phyloP scores from a whole-genome alignment of 1,140 invertebrate species.

The Drosophila simulans region DNA sequence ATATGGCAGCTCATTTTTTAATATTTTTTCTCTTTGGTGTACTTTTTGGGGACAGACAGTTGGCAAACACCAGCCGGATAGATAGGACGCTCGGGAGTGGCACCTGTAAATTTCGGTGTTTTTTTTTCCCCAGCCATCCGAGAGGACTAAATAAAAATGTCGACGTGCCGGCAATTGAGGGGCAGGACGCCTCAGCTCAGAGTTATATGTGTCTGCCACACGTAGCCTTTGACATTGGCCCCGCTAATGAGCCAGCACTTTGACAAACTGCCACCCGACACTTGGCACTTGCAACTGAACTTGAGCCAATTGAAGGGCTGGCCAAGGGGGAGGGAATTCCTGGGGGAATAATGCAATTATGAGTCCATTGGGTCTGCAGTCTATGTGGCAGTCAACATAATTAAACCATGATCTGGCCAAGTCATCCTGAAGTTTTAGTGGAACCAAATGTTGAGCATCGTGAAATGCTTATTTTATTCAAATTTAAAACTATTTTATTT shows the following conservation, averaged over 20 bases:
- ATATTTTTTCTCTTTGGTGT: constrained; percentile 50
- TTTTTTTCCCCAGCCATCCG: constrained; percentile 6
- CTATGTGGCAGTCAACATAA: background rate
- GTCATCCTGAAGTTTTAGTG: too few relatives aligned
- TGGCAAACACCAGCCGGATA: constrained; percentile 66
- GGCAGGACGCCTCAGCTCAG: background rate
- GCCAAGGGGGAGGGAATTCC: background rate
- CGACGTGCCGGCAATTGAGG: constrained; percentile 28
- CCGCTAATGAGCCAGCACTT: constrained; percentile 76
- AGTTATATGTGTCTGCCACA: constrained; percentile 51
- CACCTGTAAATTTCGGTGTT: constrained; percentile 62
- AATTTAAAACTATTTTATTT: too few relatives aligned
- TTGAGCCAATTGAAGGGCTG: constrained; percentile 28
- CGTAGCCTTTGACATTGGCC: constrained; percentile 80
- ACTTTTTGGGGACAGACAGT: constrained; percentile 60
- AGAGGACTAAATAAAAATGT: constrained; percentile 58
- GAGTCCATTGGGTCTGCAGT: background rate
- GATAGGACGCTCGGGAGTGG: constrained; percentile 28
- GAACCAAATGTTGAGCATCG: too few relatives aligned
- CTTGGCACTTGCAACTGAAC: constrained; percentile 68
- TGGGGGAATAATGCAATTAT: constrained; percentile 41
- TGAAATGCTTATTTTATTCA: too few relatives aligned
- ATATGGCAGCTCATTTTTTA: constrained; percentile 77
- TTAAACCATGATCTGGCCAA: background rate
- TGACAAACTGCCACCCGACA: constrained; percentile 43